Evolutionary conservation across 2,888 invertebrate genomes (phyloP), one percentile per base, ranked within the genome.

Genomic region (Chaetoderma sp.): DNA sequence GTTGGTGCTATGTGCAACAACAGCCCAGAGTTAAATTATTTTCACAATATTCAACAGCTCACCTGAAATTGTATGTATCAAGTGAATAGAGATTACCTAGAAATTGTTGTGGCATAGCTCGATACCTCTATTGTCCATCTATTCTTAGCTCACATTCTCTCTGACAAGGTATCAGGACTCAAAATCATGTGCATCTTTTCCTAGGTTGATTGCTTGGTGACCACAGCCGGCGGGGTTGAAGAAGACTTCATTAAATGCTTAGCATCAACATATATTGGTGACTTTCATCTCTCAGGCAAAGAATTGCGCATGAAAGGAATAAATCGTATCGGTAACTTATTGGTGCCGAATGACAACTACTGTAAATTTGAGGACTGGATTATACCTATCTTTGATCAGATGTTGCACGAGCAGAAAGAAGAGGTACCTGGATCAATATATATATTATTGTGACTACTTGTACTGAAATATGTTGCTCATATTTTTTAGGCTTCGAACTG

Each of bases 191-290:
- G n/a, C n/a, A n/a, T 5, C 21, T 23, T 44, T 4, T 54, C 82
- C 62, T 79, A 92, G 90, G 91, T 99, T 33, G 99, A 99, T 87
- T 96, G 96, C 82, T 90, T 99, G 71, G 98, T 99, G 0, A 94
- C 98, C 0, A 96, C 97, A 13, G 99, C 98, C 0, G 99, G 99
- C 0, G 99, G 99, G 0, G 90, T 99, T 0, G 99, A 99, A 86
- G 99, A 99, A 88, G 99, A 99, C 88, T 91, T 99, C 50, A 99
- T 99, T 47, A 99, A 99, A 89, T 99, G 99, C 84, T 89, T 99
- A 60, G 95, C 95, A 1, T 94, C 96, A 0, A 98, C 98, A 0
- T 97, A 91, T 78, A 85, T 99, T 57, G 99, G 98, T 0, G 94
- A 96, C 80, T 98, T 98, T 83, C 88, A 91, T 80, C 88, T 97